Base-by-base conservation (phyloP, 1,140 invertebrate species). In the Drosophila simulans region DNA sequence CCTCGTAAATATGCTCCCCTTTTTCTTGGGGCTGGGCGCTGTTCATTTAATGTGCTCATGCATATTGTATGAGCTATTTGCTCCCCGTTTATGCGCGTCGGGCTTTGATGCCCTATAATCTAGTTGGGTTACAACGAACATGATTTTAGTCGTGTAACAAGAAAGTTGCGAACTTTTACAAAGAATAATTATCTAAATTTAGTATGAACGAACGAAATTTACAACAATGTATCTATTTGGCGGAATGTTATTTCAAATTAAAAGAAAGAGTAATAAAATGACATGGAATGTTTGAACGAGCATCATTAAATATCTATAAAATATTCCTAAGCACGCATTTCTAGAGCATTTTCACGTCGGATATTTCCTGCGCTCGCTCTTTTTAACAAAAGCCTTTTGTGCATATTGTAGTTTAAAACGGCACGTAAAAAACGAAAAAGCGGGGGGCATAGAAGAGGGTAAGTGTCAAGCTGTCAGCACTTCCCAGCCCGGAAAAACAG, bases 11-110 rank as follows among this genome's bases (percentile, higher is more conserved):
- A 55, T 11, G 20, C 59, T 56, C 49, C 79, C 68, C 74, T 46
- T 31, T 52, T 20, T 22, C 13, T 17, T 49, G 48, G 48, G 31
- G 66, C 40, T 51, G 55, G 49, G 54, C 62, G 80, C 69, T 68
- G 46, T 48, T 83, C 79, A 72, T 88, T 86, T 86, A 88, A 86
- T 86, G 83, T 72, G 63, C 66, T 80, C 76, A 88, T 86, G 71
- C 55, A 86, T 86, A 88, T 83, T 86, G 70, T 40, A 86, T 83
- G 46, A 79, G 80, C 70, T 71, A 77, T 83, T 88, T 86, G 79
- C 76, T 60, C 70, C 64, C 62, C 37, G 42, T 35, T 59, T 49
- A 10, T 56, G 27, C 25, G 17, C 34, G 22, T 22, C 53, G 12
- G 35, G 45, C 17, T 56, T 48, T 59, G 51, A 57, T 49, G 59